phyloP scores from a whole-genome alignment of 2,888 invertebrate genomes.

The Lepidochrysops patricia region DNA sequence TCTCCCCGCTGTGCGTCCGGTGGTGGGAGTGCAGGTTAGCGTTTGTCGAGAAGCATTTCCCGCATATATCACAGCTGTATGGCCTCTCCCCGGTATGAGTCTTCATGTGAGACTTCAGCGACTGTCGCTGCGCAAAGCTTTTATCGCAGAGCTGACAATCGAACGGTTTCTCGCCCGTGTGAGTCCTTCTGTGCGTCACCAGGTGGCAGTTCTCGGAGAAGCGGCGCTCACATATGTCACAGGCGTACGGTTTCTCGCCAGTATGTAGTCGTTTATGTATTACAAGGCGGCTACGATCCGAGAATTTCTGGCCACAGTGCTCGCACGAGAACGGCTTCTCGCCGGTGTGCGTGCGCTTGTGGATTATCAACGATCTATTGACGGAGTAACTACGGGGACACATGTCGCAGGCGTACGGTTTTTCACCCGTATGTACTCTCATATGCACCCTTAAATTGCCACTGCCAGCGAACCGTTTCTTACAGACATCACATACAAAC shows the following conservation, averaged over 20 bases:
- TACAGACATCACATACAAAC: neutral
- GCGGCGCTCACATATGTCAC: neutral
- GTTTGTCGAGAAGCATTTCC: neutral
- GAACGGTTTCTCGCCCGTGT: neutral
- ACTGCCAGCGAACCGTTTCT: neutral
- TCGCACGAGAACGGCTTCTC: neutral
- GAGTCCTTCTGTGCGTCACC: neutral
- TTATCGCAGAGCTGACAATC: neutral
- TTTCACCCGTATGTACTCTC: neutral
- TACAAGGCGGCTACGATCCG: neutral
- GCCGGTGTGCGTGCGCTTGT: neutral
- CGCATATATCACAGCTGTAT: neutral
- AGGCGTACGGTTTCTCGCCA: neutral
- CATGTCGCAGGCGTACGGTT: neutral
- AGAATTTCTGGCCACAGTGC: neutral
- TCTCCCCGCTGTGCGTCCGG: neutral
- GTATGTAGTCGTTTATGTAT: neutral
- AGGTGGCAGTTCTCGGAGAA: neutral
- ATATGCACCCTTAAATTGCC: neutral
- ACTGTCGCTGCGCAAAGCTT: constrained; percentile 31
- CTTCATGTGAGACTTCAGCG: neutral
- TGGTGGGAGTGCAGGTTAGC: neutral
- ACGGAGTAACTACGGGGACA: constrained; percentile 28
- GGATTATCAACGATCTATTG: constrained; percentile 9
- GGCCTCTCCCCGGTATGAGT: neutral